Evolutionary conservation across 2,113 vertebrate species (phyloP).

Genomic region (Bathybates hornii): DNA sequence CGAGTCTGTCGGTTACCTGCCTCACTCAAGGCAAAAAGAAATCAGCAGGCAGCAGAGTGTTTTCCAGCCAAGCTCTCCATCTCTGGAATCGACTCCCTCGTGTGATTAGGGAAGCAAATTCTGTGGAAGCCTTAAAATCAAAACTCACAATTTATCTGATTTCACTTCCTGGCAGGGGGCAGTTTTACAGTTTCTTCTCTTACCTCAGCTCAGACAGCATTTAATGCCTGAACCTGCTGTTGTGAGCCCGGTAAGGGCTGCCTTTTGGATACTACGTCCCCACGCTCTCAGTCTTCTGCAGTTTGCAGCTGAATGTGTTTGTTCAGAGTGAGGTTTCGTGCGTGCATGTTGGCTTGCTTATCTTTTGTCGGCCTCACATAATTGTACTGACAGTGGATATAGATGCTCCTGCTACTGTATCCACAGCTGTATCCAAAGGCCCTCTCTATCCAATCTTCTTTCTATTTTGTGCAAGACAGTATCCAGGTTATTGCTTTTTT

Average conservation of each 20-base stretch:
- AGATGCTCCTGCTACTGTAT: not conserved
- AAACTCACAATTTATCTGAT: constrained; percentile 41
- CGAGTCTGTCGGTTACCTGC: not conserved
- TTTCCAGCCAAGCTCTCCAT: not conserved
- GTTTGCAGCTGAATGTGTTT: not conserved
- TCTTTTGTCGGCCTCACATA: not conserved
- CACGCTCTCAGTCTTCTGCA: not conserved
- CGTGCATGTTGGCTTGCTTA: not conserved
- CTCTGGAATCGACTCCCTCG: constrained; percentile 17
- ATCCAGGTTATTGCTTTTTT: not conserved
- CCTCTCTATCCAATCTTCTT: not conserved
- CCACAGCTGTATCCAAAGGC: not conserved
- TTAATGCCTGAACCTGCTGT: constrained; percentile 6
- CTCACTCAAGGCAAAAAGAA: not conserved
- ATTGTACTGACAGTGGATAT: not conserved
- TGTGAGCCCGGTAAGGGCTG: not conserved
- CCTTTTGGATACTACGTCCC: not conserved
- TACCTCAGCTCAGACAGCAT: not conserved
- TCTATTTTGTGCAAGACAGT: not conserved
- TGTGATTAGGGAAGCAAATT: constrained; percentile 47
- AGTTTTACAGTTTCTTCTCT: constrained; percentile 16
- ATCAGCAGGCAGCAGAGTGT: constrained; percentile 3
- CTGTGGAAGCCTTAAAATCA: constrained; percentile 28
- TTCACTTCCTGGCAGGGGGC: constrained; percentile 28
- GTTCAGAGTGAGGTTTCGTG: not conserved